Conservation (phyloP, 2,888 invertebrate genomes). For the Margaritifera margaritifera region DNA sequence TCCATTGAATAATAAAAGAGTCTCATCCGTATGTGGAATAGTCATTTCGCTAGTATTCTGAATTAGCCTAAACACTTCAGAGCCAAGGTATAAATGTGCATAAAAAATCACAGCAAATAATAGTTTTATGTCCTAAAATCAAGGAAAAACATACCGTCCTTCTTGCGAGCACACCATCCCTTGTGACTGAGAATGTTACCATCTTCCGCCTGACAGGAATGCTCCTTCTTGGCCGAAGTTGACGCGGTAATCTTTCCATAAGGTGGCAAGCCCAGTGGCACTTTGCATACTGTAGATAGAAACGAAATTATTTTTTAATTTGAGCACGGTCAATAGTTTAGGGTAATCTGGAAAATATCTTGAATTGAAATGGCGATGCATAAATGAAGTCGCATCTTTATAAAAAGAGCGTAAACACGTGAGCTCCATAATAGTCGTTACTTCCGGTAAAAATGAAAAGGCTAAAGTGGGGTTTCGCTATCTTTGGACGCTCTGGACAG, state of each 20-base stretch:
- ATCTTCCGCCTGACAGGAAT: constrained; percentile 75
- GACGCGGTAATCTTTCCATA: constrained; percentile 74
- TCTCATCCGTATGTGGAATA: background rate
- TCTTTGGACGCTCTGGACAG: no score
- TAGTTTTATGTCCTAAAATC: background rate
- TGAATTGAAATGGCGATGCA: no score
- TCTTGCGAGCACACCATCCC: constrained; percentile 75
- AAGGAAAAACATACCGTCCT: constrained; percentile 70
- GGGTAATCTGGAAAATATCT: no score
- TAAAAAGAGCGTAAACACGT: no score
- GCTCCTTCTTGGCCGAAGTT: constrained; percentile 70
- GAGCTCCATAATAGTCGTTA: no score
- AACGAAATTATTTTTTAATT: background rate
- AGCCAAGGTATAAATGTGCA: background rate
- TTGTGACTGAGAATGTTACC: constrained; percentile 75
- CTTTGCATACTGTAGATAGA: constrained; percentile 73
- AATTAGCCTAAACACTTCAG: constrained; percentile 1
- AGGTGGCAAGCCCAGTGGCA: constrained; percentile 74
- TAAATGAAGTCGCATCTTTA: no score
- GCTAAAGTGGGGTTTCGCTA: no score
- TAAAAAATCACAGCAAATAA: no score
- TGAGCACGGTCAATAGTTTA: no score
- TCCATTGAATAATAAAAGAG: no score
- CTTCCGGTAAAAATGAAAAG: no score
- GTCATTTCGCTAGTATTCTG: background rate